These are phyloP conservation scores for Cynopterus sphinx DNA, from an alignment of 2,797 vertebrate genomes.

Conservation along the genomic window DNA sequence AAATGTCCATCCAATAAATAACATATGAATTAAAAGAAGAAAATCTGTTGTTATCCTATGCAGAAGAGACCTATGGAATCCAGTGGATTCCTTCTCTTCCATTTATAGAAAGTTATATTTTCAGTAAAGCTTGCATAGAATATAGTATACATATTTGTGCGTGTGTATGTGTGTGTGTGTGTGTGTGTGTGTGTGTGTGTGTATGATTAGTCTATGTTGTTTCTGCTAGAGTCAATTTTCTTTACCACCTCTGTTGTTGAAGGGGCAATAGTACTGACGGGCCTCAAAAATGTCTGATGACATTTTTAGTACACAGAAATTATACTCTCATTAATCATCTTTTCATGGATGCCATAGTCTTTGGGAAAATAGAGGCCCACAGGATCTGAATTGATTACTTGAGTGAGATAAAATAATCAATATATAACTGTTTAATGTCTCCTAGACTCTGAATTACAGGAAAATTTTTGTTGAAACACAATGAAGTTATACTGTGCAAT, in stretches of 20 bases:
- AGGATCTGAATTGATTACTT: constrained; percentile 64
- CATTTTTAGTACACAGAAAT: constrained; percentile 49
- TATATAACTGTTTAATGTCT: constrained; percentile 54
- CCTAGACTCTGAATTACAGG: constrained; percentile 28
- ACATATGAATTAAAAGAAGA: constrained; percentile 7
- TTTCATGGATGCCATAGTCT: constrained; percentile 58
- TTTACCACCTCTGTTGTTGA: constrained; percentile 18
- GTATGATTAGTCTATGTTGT: not conserved
- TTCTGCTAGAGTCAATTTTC: not conserved
- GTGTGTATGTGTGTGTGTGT: not conserved
- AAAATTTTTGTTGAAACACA: constrained; percentile 54
- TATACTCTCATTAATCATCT: constrained; percentile 58
- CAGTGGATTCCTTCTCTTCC: not conserved
- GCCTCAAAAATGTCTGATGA: constrained; percentile 40
- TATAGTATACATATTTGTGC: too few species aligned
- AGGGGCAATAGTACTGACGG: not conserved
- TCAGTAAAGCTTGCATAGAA: not conserved
- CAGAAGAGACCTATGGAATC: not conserved
- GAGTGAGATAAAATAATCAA: constrained; percentile 50
- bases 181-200: too few species aligned
- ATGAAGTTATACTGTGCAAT: constrained; percentile 28
- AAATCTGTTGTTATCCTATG: not conserved
- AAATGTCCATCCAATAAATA: not conserved
- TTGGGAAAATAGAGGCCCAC: constrained; percentile 38
- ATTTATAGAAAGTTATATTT: not conserved